Percentiles rank a stretch among this genome's conserved stretches.
phyloP scores from a whole-genome alignment of 2,113 vertebrate species.

The Stegastes partitus region DNA sequence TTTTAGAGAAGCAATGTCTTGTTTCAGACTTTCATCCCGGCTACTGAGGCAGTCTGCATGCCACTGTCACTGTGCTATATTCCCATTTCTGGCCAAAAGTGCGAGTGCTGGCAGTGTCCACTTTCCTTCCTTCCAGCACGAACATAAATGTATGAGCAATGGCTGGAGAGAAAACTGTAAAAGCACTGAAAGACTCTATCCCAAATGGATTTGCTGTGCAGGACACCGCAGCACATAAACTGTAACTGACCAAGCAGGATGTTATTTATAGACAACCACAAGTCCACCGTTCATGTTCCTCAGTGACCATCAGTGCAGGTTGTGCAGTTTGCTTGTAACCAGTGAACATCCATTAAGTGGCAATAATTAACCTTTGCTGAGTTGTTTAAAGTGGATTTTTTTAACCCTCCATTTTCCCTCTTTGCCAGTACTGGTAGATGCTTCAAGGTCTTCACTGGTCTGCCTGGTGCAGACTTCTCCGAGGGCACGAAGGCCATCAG shows the following conservation, averaged over 20 bases:
- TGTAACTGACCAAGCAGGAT: conserved; percentile 4
- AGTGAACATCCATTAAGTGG: background rate
- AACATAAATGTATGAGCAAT: conserved; percentile 6
- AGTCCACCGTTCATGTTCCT: conserved; percentile 1
- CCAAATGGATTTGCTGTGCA: conserved; percentile 35
- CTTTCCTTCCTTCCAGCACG: conserved; percentile 16
- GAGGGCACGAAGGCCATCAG: background rate
- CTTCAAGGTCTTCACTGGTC: background rate
- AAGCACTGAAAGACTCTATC: conserved; percentile 5
- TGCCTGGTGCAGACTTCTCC: background rate
- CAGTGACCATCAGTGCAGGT: background rate
- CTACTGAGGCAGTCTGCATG: background rate
- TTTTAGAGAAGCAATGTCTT: conserved; percentile 29
- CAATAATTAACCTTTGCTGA: background rate
- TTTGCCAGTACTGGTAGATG: background rate
- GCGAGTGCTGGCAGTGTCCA: background rate
- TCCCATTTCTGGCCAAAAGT: conserved; percentile 36
- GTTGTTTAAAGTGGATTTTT: background rate
- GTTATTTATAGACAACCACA: conserved; percentile 39
- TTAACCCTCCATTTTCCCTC: too few relatives aligned
- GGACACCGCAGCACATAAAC: conserved; percentile 14
- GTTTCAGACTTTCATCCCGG: conserved; percentile 25
- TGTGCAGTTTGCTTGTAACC: conserved; percentile 6
- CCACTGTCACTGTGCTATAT: conserved; percentile 19
- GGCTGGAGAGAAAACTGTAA: conserved; percentile 5